Evolutionary conservation across 23 tunicate species (phyloP), one percentile per base, ranked within the genome.

Genomic region (Trididemnum clinides): DNA sequence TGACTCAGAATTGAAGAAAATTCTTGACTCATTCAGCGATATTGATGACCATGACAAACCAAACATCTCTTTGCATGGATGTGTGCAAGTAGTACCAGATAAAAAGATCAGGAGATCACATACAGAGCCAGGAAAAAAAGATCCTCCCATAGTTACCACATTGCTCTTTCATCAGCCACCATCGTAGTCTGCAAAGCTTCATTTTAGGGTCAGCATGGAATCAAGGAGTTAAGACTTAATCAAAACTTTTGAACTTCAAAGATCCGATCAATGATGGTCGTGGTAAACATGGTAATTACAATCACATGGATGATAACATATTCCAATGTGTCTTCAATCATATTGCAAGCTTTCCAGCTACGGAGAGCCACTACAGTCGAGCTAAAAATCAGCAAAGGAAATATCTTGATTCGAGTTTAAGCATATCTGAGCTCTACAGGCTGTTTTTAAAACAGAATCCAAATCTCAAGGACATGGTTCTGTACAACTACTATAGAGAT

Each of bases 331-430:
- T 62, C 25, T 23, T 20, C 6, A 20, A 12, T 12, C 69, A 62
- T 22, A 62, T 62, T 12, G 25, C 15, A 23, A 20, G n/a, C 6
- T 62, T 62, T 62, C 69, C 69, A 4, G 69, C 25, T 62, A 18
- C 23, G 27, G 69, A 62, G 27, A 62, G 69, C 27, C 69, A 62
- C n/a, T 62, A 62, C 69, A 62, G 69, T 62, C 69, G 69, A 4
- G 5, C 23, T 21, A 62, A 62, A 21, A 62, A 62, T 21, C 6
- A 18, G 5, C 69, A 62, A 20, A 18, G 69, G n/a, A 20, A 18
- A 4, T 62, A 62, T 62, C 27, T 62, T 19, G 69, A 62, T 62
- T 20, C 69, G 23, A 4, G 6, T 22, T 5, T 62, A 18, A 62
- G 6, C n/a, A 23, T 62, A 12, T 20, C 27, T 12, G 27, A 18